Evolutionary conservation across 2,797 vertebrate genomes (phyloP).

Genomic region (Delichon dasypus): DNA sequence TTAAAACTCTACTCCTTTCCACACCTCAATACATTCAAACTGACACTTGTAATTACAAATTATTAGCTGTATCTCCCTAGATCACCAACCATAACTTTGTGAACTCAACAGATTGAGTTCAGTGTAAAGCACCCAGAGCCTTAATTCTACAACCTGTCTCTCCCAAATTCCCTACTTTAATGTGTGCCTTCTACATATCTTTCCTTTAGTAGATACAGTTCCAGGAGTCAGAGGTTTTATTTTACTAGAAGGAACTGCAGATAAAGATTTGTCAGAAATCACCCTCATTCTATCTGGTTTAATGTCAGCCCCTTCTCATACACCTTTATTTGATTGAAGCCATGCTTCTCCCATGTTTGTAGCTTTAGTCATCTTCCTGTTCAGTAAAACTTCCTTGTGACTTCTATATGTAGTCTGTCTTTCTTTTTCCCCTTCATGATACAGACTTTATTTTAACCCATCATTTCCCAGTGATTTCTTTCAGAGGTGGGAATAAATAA

Average conservation of each 20-base stretch:
- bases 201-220: not conserved
- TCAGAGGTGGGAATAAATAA: conserved; percentile 2
- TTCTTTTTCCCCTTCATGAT: not conserved
- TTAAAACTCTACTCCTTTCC: not conserved
- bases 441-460: conserved; percentile 8
- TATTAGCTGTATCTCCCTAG: not conserved
- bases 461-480: not conserved
- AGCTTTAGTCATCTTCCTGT: not conserved
- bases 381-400: not conserved
- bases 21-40: not conserved
- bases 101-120: not conserved
- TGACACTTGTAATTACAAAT: not conserved
- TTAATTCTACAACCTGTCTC: not conserved
- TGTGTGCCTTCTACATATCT: not conserved
- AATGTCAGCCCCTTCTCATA: not conserved
- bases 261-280: not conserved
- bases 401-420: not conserved
- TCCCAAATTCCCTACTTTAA: not conserved
- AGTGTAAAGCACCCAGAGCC: not conserved
- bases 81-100: not conserved
- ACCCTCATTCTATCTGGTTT: not conserved
- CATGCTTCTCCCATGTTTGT: not conserved
- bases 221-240: not conserved
- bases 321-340: not conserved
- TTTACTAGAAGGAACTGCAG: not conserved